These are phyloP conservation scores for Trichogramma pretiosum DNA, from an alignment of 1,140 invertebrate species.

Conservation along the genomic window DNA sequence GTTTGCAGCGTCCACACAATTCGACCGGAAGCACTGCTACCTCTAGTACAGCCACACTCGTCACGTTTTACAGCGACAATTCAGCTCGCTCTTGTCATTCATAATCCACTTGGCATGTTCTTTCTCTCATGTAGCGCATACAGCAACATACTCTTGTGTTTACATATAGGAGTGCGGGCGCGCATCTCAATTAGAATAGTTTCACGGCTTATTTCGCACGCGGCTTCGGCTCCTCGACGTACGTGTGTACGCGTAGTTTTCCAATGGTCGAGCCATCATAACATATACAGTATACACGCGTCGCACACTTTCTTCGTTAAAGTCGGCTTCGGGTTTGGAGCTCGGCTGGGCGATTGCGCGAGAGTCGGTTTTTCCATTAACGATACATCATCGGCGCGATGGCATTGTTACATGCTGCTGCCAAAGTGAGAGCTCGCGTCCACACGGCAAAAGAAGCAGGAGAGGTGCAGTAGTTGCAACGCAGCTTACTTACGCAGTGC, in stretches of 20 bases:
- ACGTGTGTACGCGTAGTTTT: background rate
- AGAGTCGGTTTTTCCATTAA: conserved; percentile 5
- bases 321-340: background rate
- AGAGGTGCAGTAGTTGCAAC: no score
- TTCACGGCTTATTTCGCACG: conserved; percentile 19
- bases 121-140: background rate
- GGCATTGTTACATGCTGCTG: no score
- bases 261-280: background rate
- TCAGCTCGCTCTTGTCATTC: conserved; percentile 25
- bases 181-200: conserved; percentile 29
- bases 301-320: conserved; percentile 1
- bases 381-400: no score
- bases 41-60: no score
- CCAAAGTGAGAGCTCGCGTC: no score
- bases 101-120: conserved; percentile 12
- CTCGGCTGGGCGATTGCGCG: no score
- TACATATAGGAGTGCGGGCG: conserved; percentile 7
- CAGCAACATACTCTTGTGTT: background rate
- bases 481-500: no score
- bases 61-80: conserved; percentile 28
- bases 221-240: background rate
- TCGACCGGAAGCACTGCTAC: no score
- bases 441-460: no score
- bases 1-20: no score
- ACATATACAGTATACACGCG: no score